Base-by-base conservation (phyloP, 1,140 invertebrate genomes). In the Pogonognathellus flavescens region DNA sequence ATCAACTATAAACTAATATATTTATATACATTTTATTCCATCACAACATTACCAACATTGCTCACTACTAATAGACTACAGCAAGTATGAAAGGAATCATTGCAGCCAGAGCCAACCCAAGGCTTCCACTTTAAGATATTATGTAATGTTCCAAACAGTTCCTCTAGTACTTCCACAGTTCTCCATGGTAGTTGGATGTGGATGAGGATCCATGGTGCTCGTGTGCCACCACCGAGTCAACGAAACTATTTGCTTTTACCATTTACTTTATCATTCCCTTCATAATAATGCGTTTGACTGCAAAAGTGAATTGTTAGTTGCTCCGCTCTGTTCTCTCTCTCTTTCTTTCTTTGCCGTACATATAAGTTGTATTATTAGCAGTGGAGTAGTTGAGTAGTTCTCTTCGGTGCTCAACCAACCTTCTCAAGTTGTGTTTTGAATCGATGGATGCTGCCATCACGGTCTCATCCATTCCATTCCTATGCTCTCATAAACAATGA, bases 401-500 rank as follows among this genome's bases (percentile, higher is more conserved):
- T 41, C 31, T 6, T 41, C 31, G 31, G 31, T 41, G 31, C 31
- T 41, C 31, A 41, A 41, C 31, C 31, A 41, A 41, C 31, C 31
- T 41, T 41, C 31, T 41, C 31, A 1, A 41, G 31, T 41, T 41
- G 22, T 22, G 11, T 14, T 3, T 14, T 50, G 70, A 76, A 31
- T 76, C 70, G 41, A 76, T 50, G 70, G 31, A 41, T 41, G 31
- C 31, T 41, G 31, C 31, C 31, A 6, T 41, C 31, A 41, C 70
- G 13, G 70, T 8, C 41, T n/a, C 70, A 76, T 76, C 70, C 70
- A 49, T 76, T 76, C 70, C 41, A 41, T n/a, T 76, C 25, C 70
- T 76, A 76, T 76, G 25, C 70, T 76, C 70, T 76, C 70, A 76
- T 76, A 76, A 76, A 76, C 70, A 76, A 76, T 76, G 70, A 76